A percentile compares a stretch with the other conserved stretches of the same genome.
These are phyloP conservation scores for Ganaspis sp. DNA, from an alignment of 1,140 invertebrate genomes.

Conservation along the genomic window DNA sequence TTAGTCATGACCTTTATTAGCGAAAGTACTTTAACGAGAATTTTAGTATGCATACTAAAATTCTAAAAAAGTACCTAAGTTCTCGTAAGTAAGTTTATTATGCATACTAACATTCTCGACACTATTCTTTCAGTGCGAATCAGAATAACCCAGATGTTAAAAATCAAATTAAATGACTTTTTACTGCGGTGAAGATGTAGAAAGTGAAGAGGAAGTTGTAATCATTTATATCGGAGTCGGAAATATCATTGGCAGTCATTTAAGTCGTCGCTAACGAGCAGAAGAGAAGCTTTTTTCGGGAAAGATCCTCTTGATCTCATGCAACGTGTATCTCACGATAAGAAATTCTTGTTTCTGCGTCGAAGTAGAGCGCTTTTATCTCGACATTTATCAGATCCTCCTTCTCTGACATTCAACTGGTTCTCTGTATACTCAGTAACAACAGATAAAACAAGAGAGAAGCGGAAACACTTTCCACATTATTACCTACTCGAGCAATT, in stretches of 20 bases:
- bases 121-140: too few relatives aligned
- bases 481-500: neutral
- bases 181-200: neutral
- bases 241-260: neutral
- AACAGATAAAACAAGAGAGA: neutral
- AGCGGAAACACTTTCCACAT: neutral
- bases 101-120: too few relatives aligned
- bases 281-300: neutral
- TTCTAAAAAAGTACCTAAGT: too few relatives aligned
- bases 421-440: neutral
- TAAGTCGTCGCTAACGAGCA: neutral
- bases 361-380: neutral
- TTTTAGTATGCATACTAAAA: too few relatives aligned
- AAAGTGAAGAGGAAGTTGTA: neutral
- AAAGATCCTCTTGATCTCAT: neutral
- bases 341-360: slow-evolving; percentile 5
- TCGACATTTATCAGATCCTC: slow-evolving; percentile 2
- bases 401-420: neutral
- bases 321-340: neutral
- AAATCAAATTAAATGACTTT: too few relatives aligned
- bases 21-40: too few relatives aligned
- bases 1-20: too few relatives aligned
- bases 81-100: too few relatives aligned
- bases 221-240: neutral
- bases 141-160: too few relatives aligned